Percentiles rank a stretch among this genome's conserved stretches.
phyloP scores from a whole-genome alignment of 64 coral and sea anemone genomes.

The Dendrophyllia cribrosa region DNA sequence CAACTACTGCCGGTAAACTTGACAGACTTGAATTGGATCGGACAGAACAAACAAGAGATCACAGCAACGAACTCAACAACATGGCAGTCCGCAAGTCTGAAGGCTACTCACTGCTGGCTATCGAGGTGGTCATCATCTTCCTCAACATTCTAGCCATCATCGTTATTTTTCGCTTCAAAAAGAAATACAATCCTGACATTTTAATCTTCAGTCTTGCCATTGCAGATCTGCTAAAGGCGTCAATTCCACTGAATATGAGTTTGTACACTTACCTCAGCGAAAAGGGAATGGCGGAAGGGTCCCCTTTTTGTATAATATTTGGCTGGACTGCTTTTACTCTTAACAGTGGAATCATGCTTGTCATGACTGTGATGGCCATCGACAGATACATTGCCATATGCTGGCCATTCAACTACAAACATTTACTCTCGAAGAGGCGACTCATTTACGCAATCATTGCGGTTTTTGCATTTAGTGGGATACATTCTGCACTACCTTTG shows the following conservation, averaged over 20 bases:
- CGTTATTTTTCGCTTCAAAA: slow-evolving; percentile 77
- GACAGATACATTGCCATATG: slow-evolving; percentile 82
- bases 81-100: slow-evolving; percentile 1
- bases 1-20: not conserved
- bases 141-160: slow-evolving; percentile 57
- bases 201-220: slow-evolving; percentile 68
- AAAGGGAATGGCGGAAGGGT: slow-evolving; percentile 27
- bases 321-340: slow-evolving; percentile 72
- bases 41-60: not conserved
- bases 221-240: slow-evolving; percentile 64
- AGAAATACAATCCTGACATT: slow-evolving; percentile 74
- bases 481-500: slow-evolving; percentile 38
- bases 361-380: slow-evolving; percentile 76
- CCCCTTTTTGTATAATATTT: slow-evolving; percentile 41
- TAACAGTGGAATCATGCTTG: slow-evolving; percentile 71
- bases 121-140: slow-evolving; percentile 49
- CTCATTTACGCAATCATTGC: slow-evolving; percentile 49
- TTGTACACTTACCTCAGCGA: slow-evolving; percentile 54
- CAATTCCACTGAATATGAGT: slow-evolving; percentile 73
- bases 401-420: slow-evolving; percentile 71
- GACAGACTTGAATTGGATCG: slow-evolving; percentile 11
- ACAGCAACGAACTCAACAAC: not conserved
- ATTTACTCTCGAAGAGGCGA: slow-evolving; percentile 27
- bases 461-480: slow-evolving; percentile 36
- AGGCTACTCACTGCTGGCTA: slow-evolving; percentile 45